Conservation (phyloP, 2,113 vertebrate genomes). For the Coregonus clupeaformis region DNA sequence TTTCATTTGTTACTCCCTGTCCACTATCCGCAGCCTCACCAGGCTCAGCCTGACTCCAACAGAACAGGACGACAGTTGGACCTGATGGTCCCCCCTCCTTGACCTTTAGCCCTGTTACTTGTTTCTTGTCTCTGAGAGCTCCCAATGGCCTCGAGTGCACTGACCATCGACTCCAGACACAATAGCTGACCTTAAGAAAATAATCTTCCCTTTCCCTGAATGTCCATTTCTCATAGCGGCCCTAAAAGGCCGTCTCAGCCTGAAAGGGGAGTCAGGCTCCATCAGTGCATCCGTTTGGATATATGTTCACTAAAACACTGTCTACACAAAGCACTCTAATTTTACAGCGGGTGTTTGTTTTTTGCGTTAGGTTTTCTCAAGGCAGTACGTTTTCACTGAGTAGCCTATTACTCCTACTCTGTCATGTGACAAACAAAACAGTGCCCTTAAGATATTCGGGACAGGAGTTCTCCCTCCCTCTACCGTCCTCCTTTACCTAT, state of each 20-base stretch:
- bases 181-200: conserved; percentile 48
- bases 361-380: conserved; percentile 62
- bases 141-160: not conserved
- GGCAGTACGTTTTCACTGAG: conserved; percentile 67
- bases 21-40: conserved; percentile 47
- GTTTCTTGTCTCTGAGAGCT: not conserved
- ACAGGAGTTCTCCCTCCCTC: not conserved
- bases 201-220: conserved; percentile 9
- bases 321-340: conserved; percentile 52
- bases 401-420: conserved; percentile 47
- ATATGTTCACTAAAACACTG: conserved; percentile 56
- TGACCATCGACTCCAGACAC: conserved; percentile 23
- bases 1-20: conserved; percentile 27
- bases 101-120: conserved; percentile 1
- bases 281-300: conserved; percentile 53
- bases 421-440: conserved; percentile 58
- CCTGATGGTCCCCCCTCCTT: too few relatives aligned
- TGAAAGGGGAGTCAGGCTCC: conserved; percentile 46
- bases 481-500: not conserved
- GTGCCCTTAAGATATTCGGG: conserved; percentile 55
- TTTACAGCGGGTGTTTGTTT: conserved; percentile 54
- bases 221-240: conserved; percentile 36
- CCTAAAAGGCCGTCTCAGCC: conserved; percentile 40
- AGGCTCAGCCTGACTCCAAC: too few relatives aligned
- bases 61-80: not conserved